A percentile compares a stretch with the other conserved stretches of the same genome.
Conservation (phyloP, 2,797 vertebrate genomes). For the Schizothorax lantsangensis region DNA sequence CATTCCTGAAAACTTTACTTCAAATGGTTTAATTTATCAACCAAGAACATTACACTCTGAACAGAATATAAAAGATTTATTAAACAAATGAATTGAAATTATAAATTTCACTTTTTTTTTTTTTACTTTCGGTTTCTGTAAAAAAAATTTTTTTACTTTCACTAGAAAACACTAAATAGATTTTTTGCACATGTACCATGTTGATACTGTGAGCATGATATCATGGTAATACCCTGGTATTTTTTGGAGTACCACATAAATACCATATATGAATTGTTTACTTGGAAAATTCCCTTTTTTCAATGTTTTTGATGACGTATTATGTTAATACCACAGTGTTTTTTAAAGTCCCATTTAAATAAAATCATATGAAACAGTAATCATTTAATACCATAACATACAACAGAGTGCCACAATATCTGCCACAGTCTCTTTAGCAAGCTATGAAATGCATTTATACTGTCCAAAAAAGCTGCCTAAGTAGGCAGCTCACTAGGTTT, state of each 20-base stretch:
- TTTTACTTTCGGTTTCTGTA: too few species aligned
- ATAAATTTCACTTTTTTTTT: too few species aligned
- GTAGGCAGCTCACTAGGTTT: constrained; percentile 1
- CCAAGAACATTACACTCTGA: too few species aligned
- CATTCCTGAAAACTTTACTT: too few species aligned
- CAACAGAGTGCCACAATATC: neutral
- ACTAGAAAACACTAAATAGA: neutral
- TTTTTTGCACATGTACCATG: neutral
- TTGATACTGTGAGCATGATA: neutral
- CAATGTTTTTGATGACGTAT: neutral
- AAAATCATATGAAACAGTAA: neutral
- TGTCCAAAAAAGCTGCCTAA: neutral
- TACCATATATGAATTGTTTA: neutral
- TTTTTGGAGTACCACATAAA: neutral
- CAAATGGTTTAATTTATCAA: too few species aligned
- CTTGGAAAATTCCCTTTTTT: neutral
- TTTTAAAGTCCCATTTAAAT: neutral
- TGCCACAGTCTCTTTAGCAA: neutral
- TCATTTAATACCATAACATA: neutral
- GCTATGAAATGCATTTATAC: neutral
- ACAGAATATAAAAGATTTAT: too few species aligned
- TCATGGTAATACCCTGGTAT: neutral
- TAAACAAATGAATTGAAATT: too few species aligned
- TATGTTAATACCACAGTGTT: neutral
- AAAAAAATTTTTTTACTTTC: too few species aligned